Percentiles rank a stretch among this genome's conserved stretches.
Evolutionary conservation across 1,140 invertebrate species (phyloP).

Genomic region (Drosophila sproati): DNA sequence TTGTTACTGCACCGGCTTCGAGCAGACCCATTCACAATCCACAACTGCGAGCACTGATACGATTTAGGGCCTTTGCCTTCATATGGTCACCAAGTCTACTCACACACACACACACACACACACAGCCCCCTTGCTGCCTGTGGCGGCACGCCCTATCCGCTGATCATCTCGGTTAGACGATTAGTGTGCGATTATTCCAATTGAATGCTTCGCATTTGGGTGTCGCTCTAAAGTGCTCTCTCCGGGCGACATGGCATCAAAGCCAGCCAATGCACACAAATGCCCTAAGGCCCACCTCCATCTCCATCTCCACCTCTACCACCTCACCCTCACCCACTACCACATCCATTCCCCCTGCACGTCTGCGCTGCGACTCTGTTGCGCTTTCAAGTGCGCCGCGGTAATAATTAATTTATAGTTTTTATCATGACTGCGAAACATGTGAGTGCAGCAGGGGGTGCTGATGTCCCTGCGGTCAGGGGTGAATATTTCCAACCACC

Average conservation of each 20-base stretch:
- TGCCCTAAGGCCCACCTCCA: not conserved
- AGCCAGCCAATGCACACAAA: conserved; percentile 2
- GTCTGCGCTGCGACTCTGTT: conserved; percentile 41
- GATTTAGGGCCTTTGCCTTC: conserved; percentile 25
- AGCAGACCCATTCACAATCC: conserved; percentile 5
- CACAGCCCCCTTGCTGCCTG: not conserved
- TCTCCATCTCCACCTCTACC: not conserved
- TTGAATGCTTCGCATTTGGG: conserved; percentile 66
- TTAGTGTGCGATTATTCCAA: conserved; percentile 80
- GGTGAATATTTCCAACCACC: not conserved
- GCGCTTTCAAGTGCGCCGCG: conserved; percentile 80
- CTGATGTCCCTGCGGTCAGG: conserved; percentile 27
- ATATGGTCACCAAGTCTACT: not conserved
- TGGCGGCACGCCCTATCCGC: conserved; percentile 13
- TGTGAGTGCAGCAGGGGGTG: conserved; percentile 56
- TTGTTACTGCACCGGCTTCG: conserved; percentile 39
- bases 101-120: not conserved
- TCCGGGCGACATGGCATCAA: conserved; percentile 20
- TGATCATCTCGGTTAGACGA: conserved; percentile 68
- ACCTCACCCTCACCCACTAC: not conserved
- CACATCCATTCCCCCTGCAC: not conserved
- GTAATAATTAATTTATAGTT: conserved; percentile 85
- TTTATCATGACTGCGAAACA: conserved; percentile 79
- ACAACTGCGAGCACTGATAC: conserved; percentile 28
- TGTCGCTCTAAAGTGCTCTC: conserved; percentile 75